phyloP scores from a whole-genome alignment of 1,140 invertebrate species.

The Drosophila malerkotliana region DNA sequence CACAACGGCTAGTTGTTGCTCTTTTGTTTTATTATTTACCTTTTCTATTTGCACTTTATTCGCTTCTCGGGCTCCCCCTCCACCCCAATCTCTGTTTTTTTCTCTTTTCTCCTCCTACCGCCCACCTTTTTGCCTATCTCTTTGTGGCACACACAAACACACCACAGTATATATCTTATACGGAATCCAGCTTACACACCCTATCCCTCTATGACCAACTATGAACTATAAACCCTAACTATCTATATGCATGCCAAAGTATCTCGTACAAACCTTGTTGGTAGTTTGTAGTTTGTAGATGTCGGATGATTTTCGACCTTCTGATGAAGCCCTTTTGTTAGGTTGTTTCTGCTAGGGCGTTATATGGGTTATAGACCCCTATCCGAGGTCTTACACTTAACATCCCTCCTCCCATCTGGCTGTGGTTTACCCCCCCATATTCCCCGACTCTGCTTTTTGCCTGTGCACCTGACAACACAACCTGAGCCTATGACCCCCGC shows the following conservation, averaged over 20 bases:
- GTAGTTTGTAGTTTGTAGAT: constrained; percentile 47
- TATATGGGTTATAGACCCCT: background rate
- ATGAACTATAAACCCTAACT: constrained; percentile 6
- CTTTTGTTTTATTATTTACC: constrained; percentile 49
- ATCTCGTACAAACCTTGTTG: constrained; percentile 21
- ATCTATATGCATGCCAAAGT: constrained; percentile 40
- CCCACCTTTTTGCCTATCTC: constrained; percentile 8
- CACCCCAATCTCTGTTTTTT: constrained; percentile 20
- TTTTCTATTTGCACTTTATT: constrained; percentile 41
- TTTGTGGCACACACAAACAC: constrained; percentile 26
- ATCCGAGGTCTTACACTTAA: background rate
- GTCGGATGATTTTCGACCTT: constrained; percentile 3
- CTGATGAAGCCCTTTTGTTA: background rate
- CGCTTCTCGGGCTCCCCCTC: constrained; percentile 25
- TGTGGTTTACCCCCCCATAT: constrained; percentile 6
- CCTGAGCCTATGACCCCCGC: constrained; percentile 10
- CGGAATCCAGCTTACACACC: constrained; percentile 44
- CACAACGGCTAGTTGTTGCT: constrained; percentile 37
- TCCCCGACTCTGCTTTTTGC: constrained; percentile 28
- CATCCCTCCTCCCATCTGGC: constrained; percentile 9
- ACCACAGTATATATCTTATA: constrained; percentile 33
- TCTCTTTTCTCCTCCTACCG: constrained; percentile 13
- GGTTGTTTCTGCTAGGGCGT: background rate
- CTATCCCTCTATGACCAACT: constrained; percentile 26
- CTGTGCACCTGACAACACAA: constrained; percentile 30